Conservation (phyloP, 2,888 invertebrate species). For the Synergus laeviventris region DNA sequence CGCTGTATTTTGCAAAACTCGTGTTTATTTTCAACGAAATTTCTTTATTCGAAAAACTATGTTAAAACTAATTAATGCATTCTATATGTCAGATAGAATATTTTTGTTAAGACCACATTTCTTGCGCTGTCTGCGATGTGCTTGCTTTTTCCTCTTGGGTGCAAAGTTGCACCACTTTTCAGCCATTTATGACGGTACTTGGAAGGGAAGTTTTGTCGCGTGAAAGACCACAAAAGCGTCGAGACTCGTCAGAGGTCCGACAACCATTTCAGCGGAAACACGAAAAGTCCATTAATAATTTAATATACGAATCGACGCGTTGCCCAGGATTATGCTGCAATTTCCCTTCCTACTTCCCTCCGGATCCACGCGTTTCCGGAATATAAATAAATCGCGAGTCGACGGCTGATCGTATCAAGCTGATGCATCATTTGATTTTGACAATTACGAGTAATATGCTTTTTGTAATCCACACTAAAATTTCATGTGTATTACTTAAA, state of each 20-base stretch:
- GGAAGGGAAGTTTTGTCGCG: constrained; percentile 43
- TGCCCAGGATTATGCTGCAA: constrained; percentile 46
- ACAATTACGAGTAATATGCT: constrained; percentile 2
- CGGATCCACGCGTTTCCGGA: constrained; percentile 25
- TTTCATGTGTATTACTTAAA: background rate
- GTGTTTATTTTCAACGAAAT: background rate
- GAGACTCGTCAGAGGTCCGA: constrained; percentile 47
- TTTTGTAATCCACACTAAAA: constrained; percentile 9
- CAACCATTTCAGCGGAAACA: constrained; percentile 50
- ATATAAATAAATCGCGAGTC: constrained; percentile 33
- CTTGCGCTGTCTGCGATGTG: background rate
- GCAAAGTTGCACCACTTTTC: constrained; percentile 27
- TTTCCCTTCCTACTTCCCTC: constrained; percentile 32
- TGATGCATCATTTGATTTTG: constrained; percentile 17
- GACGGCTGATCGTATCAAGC: constrained; percentile 8
- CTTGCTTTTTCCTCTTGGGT: background rate
- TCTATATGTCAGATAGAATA: too few species aligned
- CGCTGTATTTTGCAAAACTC: background rate
- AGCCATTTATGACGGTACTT: constrained; percentile 31
- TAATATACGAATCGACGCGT: constrained; percentile 48
- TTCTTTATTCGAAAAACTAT: background rate
- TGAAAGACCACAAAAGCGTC: constrained; percentile 45
- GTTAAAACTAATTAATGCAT: too few species aligned
- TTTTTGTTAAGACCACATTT: background rate
- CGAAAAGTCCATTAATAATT: constrained; percentile 56